Evolutionary conservation across 2,888 invertebrate species (phyloP).

Genomic region (Oscheius sp.): DNA sequence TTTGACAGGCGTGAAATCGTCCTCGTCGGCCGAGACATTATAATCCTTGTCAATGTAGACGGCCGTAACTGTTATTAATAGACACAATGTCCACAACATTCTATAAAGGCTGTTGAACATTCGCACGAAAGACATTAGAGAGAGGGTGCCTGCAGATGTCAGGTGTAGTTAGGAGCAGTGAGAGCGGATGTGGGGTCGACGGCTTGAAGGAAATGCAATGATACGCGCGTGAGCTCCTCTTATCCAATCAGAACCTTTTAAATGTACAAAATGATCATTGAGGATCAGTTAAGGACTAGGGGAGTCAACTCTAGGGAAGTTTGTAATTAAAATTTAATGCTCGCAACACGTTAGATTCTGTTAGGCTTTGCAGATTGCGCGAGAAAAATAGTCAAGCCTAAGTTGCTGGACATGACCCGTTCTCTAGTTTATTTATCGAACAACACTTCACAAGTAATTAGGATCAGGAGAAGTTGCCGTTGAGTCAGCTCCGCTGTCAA

Average conservation of each 20-base stretch:
- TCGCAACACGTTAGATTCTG: too few species aligned
- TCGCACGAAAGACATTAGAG: background rate
- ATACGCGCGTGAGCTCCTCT: slow-evolving; percentile 24
- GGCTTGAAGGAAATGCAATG: slow-evolving; percentile 36
- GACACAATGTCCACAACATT: slow-evolving; percentile 8
- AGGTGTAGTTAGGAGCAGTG: slow-evolving; percentile 29
- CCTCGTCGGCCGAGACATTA: slow-evolving; percentile 53
- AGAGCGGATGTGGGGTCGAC: slow-evolving; percentile 36
- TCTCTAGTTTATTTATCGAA: slow-evolving; percentile 39
- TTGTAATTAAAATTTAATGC: too few species aligned
- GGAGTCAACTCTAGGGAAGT: too few species aligned
- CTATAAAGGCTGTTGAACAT: background rate
- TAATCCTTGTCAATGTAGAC: slow-evolving; percentile 59
- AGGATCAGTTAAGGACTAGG: too few species aligned
- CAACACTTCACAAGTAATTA: slow-evolving; percentile 38
- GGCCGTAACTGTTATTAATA: slow-evolving; percentile 9
- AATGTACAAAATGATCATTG: background rate
- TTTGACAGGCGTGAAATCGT: slow-evolving; percentile 38
- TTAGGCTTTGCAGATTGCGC: too few species aligned
- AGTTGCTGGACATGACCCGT: background rate
- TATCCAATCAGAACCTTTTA: slow-evolving; percentile 9
- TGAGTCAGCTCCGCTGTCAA: slow-evolving; percentile 29
- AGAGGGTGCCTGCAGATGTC: slow-evolving; percentile 27
- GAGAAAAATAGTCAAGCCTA: too few species aligned
- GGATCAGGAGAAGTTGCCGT: slow-evolving; percentile 29